Base-by-base conservation (phyloP, 2,797 vertebrate species). In the Sparidentex hasta region DNA sequence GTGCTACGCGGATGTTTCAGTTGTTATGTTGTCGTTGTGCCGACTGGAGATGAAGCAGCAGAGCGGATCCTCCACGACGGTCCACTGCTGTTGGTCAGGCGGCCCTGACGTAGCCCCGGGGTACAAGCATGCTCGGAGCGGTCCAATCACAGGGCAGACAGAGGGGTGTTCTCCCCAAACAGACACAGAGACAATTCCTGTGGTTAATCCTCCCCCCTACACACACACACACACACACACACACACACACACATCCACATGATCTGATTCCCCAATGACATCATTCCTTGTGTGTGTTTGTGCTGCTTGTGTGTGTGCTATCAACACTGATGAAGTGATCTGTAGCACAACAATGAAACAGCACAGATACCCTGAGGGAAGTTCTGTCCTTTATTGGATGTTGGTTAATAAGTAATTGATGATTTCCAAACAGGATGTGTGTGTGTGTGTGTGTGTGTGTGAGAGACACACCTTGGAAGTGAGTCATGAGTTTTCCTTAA, bases 61-160 rank as follows among this genome's bases (percentile, higher is more conserved):
- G 71, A 71, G 55, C 23, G 68, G 65, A 54, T 74, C 51, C 50
- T 55, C 68, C 41, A 74, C 70, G 27, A 51, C 70, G 33, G 63
- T 74, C 67, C 21, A 2, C 41, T 56, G 61, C 81, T 65, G 75
- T 80, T 65, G 83, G 76, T 83, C 80, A 64, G 70, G 71, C 56
- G 5, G 51, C 38, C 33, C 56, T 88, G 82, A 82, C 20, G 68
- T 71, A 51, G 69, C 59, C 52, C 43, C 12, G 46, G 33, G 41
- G 25, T 44, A 18, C 46, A 58, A 41, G 71, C 75, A 48, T 61
- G 63, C 69, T 81, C 59, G 82, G 86, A 83, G 27, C 9, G 16
- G 67, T 83, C 91, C 90, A 93, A 86, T 85, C 70, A 41, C 59
- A 51, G 67, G 23, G 29, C 77, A 84, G 88, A 84, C 74, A 1